Conservation (phyloP, 2,113 vertebrate species). For the Nansenia antarctica region DNA sequence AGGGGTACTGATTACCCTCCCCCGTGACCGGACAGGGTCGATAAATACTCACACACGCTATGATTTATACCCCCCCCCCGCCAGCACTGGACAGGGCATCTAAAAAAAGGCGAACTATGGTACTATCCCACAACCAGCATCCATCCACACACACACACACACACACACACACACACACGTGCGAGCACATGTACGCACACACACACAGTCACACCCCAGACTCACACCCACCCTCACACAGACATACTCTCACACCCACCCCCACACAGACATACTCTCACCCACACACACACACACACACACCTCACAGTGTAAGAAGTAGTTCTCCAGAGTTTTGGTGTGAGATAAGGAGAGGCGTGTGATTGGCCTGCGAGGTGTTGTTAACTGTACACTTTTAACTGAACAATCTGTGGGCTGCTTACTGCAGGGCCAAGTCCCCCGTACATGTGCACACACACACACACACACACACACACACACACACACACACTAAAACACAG, state of each 20-base stretch:
- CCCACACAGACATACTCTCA: background rate
- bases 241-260: background rate
- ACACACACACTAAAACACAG: too few relatives aligned
- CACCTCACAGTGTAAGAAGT: background rate
- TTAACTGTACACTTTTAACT: background rate
- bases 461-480: too few relatives aligned
- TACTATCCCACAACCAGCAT: too few relatives aligned
- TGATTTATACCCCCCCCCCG: background rate
- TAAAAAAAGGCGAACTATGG: too few relatives aligned
- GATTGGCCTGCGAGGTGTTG: background rate
- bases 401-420: background rate
- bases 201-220: too few relatives aligned
- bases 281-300: background rate
- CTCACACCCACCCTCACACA: background rate
- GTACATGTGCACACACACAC: too few relatives aligned
- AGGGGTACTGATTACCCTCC: conserved; percentile 2
- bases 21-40: background rate
- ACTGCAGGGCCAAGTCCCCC: too few relatives aligned
- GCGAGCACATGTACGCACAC: too few relatives aligned
- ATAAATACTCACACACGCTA: background rate
- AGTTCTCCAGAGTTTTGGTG: background rate
- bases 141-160: too few relatives aligned
- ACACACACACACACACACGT: too few relatives aligned
- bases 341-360: background rate
- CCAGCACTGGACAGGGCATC: too few relatives aligned